Conservation (phyloP, 1,140 invertebrate species). For the Lasioglossum albipes region DNA sequence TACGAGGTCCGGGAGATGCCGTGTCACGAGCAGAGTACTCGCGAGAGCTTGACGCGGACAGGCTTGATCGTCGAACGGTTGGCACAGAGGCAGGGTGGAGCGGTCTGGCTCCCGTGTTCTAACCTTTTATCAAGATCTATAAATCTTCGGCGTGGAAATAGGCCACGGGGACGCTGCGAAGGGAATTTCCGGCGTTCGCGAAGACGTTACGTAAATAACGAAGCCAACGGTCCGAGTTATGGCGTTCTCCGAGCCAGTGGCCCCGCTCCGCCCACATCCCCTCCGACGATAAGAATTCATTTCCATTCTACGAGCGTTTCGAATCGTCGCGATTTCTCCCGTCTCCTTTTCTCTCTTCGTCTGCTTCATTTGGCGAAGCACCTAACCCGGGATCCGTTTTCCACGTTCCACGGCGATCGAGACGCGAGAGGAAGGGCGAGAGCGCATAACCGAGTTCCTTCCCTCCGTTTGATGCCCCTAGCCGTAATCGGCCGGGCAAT, state of each 20-base stretch:
- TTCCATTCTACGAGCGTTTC: conserved; percentile 26
- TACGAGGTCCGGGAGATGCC: background rate
- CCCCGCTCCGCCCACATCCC: too few species aligned
- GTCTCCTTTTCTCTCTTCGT: background rate
- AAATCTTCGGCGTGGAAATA: conserved; percentile 25
- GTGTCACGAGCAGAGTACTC: background rate
- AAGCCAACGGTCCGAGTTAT: conserved; percentile 26
- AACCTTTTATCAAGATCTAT: conserved; percentile 24
- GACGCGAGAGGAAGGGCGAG: too few species aligned
- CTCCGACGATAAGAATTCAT: conserved; percentile 35
- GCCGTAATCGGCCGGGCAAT: conserved; percentile 52
- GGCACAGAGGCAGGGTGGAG: too few species aligned
- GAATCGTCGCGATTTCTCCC: background rate
- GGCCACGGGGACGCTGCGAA: conserved; percentile 13
- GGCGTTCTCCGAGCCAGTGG: background rate
- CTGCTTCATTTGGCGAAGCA: conserved; percentile 3
- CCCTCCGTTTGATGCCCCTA: conserved; percentile 46
- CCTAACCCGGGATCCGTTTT: background rate
- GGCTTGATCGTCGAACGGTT: background rate
- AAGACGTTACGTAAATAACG: conserved; percentile 33
- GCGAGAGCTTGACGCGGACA: background rate
- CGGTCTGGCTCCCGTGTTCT: background rate
- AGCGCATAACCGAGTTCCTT: background rate
- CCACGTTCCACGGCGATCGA: background rate
- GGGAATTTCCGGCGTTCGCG: conserved; percentile 18